Evolutionary conservation across 2,888 invertebrate genomes (phyloP).

Genomic region (Coelinius sp.): DNA sequence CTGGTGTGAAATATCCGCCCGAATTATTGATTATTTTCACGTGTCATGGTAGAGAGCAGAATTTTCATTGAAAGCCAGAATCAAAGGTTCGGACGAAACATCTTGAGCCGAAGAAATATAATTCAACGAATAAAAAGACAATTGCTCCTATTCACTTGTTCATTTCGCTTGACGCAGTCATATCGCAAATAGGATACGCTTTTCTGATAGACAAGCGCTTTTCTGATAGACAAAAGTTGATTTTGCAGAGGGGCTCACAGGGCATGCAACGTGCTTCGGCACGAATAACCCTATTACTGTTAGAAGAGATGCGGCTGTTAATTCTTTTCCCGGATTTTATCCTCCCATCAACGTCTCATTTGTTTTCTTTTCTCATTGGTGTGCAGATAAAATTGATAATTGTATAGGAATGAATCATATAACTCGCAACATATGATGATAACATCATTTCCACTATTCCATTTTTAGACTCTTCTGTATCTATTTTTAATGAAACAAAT

Average conservation of each 20-base stretch:
- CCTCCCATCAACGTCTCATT: slow-evolving; percentile 15
- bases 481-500: too few relatives aligned
- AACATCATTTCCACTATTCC: too few relatives aligned
- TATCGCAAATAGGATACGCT: not conserved
- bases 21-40: not conserved
- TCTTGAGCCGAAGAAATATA: not conserved
- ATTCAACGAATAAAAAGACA: not conserved
- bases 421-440: not conserved
- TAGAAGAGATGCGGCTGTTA: slow-evolving; percentile 25
- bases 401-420: slow-evolving; percentile 1
- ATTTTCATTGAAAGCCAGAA: too few relatives aligned
- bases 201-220: slow-evolving; percentile 36
- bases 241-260: slow-evolving; percentile 45
- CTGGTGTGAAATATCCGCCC: too few relatives aligned
- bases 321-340: slow-evolving; percentile 32
- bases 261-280: slow-evolving; percentile 51
- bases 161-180: not conserved
- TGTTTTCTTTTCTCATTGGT: slow-evolving; percentile 19
- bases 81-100: too few relatives aligned
- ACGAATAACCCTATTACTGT: slow-evolving; percentile 51
- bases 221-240: slow-evolving; percentile 41
- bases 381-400: slow-evolving; percentile 2
- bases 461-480: too few relatives aligned
- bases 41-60: too few relatives aligned
- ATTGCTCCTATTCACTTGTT: slow-evolving; percentile 25